A percentile compares a stretch with the other conserved stretches of the same genome.
Conservation (phyloP, 1,140 invertebrate species). For the Asbolus verrucosus region DNA sequence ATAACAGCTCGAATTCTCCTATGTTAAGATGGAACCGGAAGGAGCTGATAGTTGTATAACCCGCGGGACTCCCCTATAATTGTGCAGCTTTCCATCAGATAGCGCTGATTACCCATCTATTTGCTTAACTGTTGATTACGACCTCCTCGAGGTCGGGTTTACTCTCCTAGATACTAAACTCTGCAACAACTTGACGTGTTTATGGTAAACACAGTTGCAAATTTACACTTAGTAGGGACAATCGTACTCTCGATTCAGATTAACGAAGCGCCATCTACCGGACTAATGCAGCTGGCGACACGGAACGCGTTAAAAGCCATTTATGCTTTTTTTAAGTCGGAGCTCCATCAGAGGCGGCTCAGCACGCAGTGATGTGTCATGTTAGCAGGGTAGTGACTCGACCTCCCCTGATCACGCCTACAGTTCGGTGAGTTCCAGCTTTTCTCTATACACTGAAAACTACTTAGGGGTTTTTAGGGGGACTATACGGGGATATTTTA, state of each 20-base stretch:
- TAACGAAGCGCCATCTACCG: too few species aligned
- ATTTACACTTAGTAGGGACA: conserved; percentile 15
- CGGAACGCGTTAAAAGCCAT: conserved; percentile 29
- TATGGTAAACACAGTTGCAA: conserved; percentile 40
- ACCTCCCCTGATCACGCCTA: conserved; percentile 2
- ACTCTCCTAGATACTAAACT: conserved; percentile 42
- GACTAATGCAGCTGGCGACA: neutral
- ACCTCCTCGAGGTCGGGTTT: conserved; percentile 45
- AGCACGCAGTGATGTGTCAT: conserved; percentile 5
- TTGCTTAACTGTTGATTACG: conserved; percentile 50
- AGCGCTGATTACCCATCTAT: conserved; percentile 46
- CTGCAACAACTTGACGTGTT: conserved; percentile 35
- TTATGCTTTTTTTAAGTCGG: conserved; percentile 17
- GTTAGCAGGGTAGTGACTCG: conserved; percentile 8
- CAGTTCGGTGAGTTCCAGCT: conserved; percentile 5
- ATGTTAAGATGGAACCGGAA: conserved; percentile 36
- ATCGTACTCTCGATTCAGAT: too few species aligned
- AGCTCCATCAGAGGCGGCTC: conserved; percentile 14
- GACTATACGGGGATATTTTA: neutral
- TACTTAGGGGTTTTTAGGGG: conserved; percentile 17
- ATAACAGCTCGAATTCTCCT: conserved; percentile 28
- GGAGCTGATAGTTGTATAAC: conserved; percentile 38
- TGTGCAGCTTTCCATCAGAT: conserved; percentile 47
- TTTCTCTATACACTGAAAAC: conserved; percentile 25
- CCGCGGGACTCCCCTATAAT: conserved; percentile 42